These are phyloP conservation scores for Fundulus diaphanus DNA, from an alignment of 2,797 vertebrate species.

Conservation along the genomic window DNA sequence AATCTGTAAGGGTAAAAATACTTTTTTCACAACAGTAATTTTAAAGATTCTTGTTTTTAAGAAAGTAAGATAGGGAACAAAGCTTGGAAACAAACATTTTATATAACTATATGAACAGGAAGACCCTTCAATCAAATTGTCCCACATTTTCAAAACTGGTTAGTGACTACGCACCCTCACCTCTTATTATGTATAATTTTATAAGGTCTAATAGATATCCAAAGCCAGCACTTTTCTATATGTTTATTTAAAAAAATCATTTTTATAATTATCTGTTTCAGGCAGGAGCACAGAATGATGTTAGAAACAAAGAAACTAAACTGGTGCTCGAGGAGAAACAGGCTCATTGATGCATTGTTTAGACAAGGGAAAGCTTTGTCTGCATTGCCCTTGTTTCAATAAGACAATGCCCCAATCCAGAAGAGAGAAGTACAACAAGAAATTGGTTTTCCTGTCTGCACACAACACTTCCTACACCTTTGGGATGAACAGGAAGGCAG, in stretches of 20 bases:
- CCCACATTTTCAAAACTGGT: too few relatives aligned
- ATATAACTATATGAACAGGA: background rate
- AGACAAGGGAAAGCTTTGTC: background rate
- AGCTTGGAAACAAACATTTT: background rate
- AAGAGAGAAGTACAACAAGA: background rate
- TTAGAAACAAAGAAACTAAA: background rate
- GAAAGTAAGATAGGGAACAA: background rate
- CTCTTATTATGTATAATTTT: background rate
- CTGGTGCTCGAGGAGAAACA: background rate
- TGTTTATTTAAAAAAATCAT: background rate
- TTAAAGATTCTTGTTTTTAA: background rate
- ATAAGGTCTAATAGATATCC: background rate
- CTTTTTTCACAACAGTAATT: background rate
- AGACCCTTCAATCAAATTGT: background rate
- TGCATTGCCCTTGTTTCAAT: background rate
- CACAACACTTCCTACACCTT: conserved; percentile 1
- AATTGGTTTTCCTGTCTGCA: background rate
- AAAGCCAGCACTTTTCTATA: background rate
- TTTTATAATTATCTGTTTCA: background rate
- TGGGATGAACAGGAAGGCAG: conserved; percentile 1
- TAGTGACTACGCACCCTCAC: too few relatives aligned
- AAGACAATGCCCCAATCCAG: background rate
- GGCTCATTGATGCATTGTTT: background rate
- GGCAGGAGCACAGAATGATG: background rate
- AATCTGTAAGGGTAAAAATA: background rate